These are phyloP conservation scores for Gymnogyps californianus DNA, from an alignment of 2,113 vertebrate genomes.

Conservation along the genomic window DNA sequence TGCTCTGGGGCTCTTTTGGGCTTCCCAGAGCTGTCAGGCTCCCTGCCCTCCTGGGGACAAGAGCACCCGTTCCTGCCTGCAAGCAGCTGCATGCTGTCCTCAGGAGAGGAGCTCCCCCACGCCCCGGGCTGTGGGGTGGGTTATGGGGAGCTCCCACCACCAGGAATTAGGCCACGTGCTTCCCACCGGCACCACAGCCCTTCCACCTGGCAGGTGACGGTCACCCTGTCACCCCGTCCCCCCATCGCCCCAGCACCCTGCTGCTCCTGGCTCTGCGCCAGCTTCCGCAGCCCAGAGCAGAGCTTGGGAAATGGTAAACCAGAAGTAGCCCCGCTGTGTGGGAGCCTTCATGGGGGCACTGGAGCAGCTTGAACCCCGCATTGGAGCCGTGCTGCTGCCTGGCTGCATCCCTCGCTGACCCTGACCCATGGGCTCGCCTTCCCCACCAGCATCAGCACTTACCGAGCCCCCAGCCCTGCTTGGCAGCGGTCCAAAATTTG, in stretches of 20 bases:
- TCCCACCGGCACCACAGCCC: background rate
- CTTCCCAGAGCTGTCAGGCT: background rate
- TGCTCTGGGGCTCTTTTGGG: background rate
- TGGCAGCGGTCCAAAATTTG: background rate
- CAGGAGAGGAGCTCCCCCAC: background rate
- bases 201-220: background rate
- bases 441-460: too few relatives aligned
- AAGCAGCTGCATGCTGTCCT: too few relatives aligned
- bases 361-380: rapidly evolving
- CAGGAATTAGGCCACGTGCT: background rate
- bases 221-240: background rate
- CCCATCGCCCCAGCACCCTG: rapidly evolving
- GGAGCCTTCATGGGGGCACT: background rate
- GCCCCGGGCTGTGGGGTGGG: rapidly evolving
- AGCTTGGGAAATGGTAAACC: background rate
- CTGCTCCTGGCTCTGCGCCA: background rate
- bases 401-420: rapidly evolving
- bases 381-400: rapidly evolving
- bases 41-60: background rate
- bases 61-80: background rate
- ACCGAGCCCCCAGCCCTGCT: background rate
- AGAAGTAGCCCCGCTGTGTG: rapidly evolving
- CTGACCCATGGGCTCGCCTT: background rate
- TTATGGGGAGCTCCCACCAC: background rate
- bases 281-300: background rate